A percentile compares a stretch with the other conserved stretches of the same genome.
Evolutionary conservation across 2,113 vertebrate genomes (phyloP).

Genomic region (Mirza zaza): DNA sequence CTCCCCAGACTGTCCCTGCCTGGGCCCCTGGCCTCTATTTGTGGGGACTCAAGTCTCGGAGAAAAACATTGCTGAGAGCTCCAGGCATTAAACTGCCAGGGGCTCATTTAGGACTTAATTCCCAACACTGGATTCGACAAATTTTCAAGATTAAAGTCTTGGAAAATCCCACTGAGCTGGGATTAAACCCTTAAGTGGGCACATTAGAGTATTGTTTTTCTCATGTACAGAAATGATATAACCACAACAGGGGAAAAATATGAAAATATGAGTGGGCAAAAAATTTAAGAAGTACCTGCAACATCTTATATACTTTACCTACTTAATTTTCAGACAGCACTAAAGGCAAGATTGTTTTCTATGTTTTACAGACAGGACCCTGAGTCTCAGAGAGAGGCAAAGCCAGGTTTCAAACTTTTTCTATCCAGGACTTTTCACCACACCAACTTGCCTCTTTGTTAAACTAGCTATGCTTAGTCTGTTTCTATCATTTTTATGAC

Average conservation of each 20-base stretch:
- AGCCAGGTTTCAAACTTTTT: background rate
- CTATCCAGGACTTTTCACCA: background rate
- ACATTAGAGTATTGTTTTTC: background rate
- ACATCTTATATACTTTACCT: background rate
- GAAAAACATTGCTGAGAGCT: background rate
- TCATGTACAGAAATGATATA: background rate
- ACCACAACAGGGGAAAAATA: background rate
- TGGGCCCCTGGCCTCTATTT: accelerated
- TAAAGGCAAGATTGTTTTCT: background rate
- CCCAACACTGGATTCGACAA: background rate
- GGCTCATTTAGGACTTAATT: background rate
- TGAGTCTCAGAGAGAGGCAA: background rate
- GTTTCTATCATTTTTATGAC: conserved; percentile 40
- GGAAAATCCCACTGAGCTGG: background rate
- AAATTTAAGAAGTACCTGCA: background rate
- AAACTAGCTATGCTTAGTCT: background rate
- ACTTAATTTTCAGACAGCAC: background rate
- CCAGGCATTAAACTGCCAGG: background rate
- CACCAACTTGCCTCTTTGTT: conserved; percentile 22
- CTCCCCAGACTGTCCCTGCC: background rate
- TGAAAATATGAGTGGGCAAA: background rate
- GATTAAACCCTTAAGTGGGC: background rate
- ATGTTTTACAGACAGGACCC: background rate
- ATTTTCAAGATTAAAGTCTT: background rate
- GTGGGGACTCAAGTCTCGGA: background rate